A percentile compares a stretch with the other conserved stretches of the same genome.
Conservation (phyloP, 23 tunicate species). For the Trididemnum miniatum region DNA sequence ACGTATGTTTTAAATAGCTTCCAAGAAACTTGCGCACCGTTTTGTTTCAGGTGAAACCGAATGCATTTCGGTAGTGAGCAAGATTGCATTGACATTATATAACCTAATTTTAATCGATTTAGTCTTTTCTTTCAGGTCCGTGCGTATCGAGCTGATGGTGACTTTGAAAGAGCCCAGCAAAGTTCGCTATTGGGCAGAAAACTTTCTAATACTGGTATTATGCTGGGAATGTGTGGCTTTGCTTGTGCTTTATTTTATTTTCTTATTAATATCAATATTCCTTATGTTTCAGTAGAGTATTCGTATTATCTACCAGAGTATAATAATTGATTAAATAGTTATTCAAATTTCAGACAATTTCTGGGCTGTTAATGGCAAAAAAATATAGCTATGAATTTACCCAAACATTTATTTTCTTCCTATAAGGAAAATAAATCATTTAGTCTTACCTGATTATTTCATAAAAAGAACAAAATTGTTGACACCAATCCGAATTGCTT, state of each 20-base stretch:
- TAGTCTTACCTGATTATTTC: no score
- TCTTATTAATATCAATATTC: slow-evolving; percentile 59
- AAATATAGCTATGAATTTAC: no score
- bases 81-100: neutral
- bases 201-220: slow-evolving; percentile 71
- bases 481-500: no score
- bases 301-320: slow-evolving; percentile 78
- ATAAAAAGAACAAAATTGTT: no score
- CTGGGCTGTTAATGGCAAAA: no score
- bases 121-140: slow-evolving; percentile 48
- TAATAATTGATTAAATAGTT: neutral
- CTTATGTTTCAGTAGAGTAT: slow-evolving; percentile 63
- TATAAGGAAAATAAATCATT: no score
- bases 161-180: slow-evolving; percentile 53
- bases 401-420: no score
- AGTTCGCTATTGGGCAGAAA: slow-evolving; percentile 66
- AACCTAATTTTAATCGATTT: neutral
- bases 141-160: slow-evolving; percentile 33
- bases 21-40: no score
- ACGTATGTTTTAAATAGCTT: no score
- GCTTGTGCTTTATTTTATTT: slow-evolving; percentile 57
- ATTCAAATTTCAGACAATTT: no score
- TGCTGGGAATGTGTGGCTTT: slow-evolving; percentile 69
- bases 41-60: no score
- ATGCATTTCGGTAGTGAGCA: no score